A percentile compares a stretch with the other conserved stretches of the same genome.
Conservation (phyloP, 2,797 vertebrate species). For the Microtus obscurus region DNA sequence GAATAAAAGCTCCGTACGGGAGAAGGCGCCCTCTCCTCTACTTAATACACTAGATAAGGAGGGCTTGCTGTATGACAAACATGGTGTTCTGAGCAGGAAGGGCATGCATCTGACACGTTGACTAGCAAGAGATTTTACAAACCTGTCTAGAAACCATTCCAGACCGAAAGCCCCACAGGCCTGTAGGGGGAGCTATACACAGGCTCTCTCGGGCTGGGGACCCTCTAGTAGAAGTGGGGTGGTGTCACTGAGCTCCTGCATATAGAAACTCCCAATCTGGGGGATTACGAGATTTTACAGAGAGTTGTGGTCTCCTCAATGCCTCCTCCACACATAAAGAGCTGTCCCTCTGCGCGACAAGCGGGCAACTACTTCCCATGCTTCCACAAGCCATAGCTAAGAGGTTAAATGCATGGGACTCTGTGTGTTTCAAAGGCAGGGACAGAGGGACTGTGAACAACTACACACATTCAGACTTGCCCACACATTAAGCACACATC, state of each 20-base stretch:
- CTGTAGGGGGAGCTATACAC: neutral
- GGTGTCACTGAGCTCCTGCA: neutral
- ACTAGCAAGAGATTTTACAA: neutral
- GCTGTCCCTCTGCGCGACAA: neutral
- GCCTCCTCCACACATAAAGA: too few species aligned
- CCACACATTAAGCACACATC: neutral
- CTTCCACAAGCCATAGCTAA: neutral
- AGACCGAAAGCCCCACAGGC: neutral
- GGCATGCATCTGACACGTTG: neutral
- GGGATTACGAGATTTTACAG: neutral
- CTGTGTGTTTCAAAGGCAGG: neutral
- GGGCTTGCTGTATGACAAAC: neutral
- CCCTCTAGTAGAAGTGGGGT: neutral
- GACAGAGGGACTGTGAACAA: too few species aligned
- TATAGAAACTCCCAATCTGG: neutral
- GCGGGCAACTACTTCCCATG: neutral
- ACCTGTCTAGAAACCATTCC: neutral
- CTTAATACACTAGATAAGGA: neutral
- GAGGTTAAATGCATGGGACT: neutral
- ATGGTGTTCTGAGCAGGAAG: neutral
- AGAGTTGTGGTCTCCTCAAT: neutral
- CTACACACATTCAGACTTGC: neutral
- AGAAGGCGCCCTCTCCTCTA: neutral
- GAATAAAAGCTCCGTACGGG: neutral
- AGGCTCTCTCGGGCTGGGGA: neutral